Evolutionary conservation across 2,888 invertebrate species (phyloP).

Genomic region (Acrocyrtus sp.): DNA sequence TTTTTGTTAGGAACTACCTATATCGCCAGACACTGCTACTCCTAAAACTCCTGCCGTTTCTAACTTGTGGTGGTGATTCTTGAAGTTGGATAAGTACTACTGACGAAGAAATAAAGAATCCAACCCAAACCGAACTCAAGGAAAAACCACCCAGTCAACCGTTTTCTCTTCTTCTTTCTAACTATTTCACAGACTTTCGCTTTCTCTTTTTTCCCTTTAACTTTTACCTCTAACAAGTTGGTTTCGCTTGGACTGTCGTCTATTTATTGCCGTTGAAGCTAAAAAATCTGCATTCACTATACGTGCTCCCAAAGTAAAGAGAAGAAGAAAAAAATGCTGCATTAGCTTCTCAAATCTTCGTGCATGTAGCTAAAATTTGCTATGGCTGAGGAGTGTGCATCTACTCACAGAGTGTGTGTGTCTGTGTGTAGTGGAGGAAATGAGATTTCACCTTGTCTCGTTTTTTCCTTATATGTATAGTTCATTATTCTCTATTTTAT

Average conservation of each 20-base stretch:
- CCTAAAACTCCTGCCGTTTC: too few species aligned
- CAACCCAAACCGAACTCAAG: conserved; percentile 12
- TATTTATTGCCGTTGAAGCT: conserved; percentile 29
- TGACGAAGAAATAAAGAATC: not conserved
- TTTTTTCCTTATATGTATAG: conserved; percentile 11
- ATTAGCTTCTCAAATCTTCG: not conserved
- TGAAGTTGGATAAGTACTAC: too few species aligned
- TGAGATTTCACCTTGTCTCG: conserved; percentile 51
- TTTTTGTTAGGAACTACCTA: too few species aligned
- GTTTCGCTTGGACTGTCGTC: not conserved
- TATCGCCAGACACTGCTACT: too few species aligned
- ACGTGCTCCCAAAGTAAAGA: too few species aligned
- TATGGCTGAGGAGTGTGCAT: too few species aligned
- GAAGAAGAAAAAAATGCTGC: not conserved
- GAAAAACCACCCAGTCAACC: conserved; percentile 2
- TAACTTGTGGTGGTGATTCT: not conserved
- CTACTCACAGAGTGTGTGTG: not conserved
- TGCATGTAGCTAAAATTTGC: not conserved
- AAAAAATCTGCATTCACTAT: conserved; percentile 32
- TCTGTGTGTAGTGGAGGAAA: conserved; percentile 27
- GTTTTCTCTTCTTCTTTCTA: not conserved
- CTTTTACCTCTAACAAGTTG: conserved; percentile 13
- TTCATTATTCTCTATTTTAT: conserved; percentile 29
- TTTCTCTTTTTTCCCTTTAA: conserved; percentile 5
- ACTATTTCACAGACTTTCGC: conserved; percentile 34